Conservation (phyloP, 2,888 invertebrate genomes). For the Polymixis flavicincta region DNA sequence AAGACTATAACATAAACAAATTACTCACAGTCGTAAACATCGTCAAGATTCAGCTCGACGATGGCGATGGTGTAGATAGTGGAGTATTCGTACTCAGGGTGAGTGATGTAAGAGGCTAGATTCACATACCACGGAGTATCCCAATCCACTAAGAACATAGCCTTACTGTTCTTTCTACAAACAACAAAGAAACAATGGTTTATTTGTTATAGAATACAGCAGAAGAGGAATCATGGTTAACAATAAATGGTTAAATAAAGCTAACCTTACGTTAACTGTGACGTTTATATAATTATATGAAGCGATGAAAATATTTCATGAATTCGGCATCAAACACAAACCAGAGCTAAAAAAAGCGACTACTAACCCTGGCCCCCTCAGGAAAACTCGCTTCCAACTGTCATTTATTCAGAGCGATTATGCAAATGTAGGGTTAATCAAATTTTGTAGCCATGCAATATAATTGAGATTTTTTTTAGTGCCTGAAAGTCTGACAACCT, state of each 20-base stretch:
- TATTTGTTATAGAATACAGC: background rate
- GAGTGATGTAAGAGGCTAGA: conserved; percentile 69
- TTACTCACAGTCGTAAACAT: conserved; percentile 56
- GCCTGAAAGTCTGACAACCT: no score
- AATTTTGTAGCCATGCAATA: no score
- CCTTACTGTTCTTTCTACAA: conserved; percentile 71
- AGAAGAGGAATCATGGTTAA: background rate
- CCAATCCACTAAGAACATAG: conserved; percentile 74
- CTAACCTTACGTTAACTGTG: no score
- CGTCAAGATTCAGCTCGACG: conserved; percentile 68
- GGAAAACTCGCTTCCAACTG: no score
- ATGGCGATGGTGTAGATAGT: conserved; percentile 76
- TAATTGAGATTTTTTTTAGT: no score
- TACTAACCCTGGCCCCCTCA: no score
- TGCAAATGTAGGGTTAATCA: no score
- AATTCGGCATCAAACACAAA: no score
- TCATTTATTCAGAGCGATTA: no score
- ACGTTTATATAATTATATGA: no score
- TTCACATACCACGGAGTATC: conserved; percentile 68
- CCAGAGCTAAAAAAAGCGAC: no score
- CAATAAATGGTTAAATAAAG: background rate
- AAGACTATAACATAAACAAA: background rate
- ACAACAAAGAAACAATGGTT: background rate
- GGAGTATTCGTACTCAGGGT: conserved; percentile 77
- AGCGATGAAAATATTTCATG: no score